Conservation (phyloP, 2,113 vertebrate species). For the Pycnonotus jocosus region DNA sequence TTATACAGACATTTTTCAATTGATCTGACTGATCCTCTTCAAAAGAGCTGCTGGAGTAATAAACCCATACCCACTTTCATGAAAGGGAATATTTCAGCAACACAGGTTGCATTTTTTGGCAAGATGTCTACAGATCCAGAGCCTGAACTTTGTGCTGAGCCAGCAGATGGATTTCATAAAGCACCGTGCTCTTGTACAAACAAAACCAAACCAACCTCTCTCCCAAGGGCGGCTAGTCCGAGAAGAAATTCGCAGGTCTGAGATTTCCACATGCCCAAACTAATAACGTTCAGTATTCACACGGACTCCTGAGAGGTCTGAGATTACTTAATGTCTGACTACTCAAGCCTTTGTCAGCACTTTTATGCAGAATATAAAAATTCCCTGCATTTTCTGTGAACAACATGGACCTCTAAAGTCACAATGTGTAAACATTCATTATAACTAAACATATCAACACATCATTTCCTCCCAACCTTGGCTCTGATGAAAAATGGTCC, state of each 20-base stretch:
- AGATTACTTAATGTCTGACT: background rate
- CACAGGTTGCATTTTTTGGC: background rate
- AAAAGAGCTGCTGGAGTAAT: background rate
- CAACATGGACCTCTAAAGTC: background rate
- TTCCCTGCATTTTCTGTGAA: background rate
- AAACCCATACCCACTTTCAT: background rate
- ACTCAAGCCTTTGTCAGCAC: background rate
- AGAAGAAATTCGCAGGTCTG: background rate
- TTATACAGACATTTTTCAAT: background rate
- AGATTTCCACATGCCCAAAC: background rate
- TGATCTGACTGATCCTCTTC: background rate
- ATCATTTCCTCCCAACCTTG: background rate
- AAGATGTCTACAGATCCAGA: background rate
- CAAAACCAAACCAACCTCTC: background rate
- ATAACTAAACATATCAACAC: background rate
- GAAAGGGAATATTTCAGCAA: conserved; percentile 35
- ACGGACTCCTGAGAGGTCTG: background rate
- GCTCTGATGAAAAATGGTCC: background rate
- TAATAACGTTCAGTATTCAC: background rate
- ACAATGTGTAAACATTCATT: background rate
- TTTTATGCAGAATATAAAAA: background rate
- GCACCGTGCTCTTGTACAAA: background rate
- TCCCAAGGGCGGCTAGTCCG: background rate
- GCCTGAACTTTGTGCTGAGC: background rate
- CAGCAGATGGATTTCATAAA: background rate